Evolutionary conservation across 2,888 invertebrate genomes (phyloP).

Genomic region (Arenicola marina): DNA sequence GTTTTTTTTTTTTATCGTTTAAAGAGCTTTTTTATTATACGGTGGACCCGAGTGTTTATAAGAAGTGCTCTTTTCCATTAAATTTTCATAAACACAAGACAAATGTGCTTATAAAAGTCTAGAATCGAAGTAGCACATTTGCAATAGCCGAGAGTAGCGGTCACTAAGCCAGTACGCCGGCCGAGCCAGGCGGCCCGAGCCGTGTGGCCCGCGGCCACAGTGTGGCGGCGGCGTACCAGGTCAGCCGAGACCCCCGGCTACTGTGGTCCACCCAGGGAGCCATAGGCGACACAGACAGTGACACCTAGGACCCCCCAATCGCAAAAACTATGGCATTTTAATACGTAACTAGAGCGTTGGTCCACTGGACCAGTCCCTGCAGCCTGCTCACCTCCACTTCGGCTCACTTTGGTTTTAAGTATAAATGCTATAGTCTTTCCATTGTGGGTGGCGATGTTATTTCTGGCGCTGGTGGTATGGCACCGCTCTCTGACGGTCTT

Average conservation of each 20-base stretch:
- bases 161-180: constrained; percentile 2
- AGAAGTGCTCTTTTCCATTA: constrained; percentile 84
- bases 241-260: constrained; percentile 6
- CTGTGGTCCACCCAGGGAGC: constrained; percentile 6
- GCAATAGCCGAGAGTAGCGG: constrained; percentile 49
- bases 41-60: constrained; percentile 78
- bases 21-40: no score
- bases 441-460: no score
- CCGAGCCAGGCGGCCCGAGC: not conserved
- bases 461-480: no score
- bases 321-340: not conserved
- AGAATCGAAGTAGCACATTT: constrained; percentile 15
- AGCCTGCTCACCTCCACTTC: no score
- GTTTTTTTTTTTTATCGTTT: no score
- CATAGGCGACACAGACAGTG: not conserved
- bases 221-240: not conserved
- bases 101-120: constrained; percentile 59
- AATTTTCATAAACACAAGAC: constrained; percentile 86
- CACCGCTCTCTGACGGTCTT: no score
- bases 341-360: not conserved
- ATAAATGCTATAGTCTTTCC: no score
- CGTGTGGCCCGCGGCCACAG: not conserved
- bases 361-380: not conserved
- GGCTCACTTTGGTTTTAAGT: no score
- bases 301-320: not conserved